Base-by-base conservation (phyloP, 92 coral and sea anemone genomes). In the Nematostella vectensis region DNA sequence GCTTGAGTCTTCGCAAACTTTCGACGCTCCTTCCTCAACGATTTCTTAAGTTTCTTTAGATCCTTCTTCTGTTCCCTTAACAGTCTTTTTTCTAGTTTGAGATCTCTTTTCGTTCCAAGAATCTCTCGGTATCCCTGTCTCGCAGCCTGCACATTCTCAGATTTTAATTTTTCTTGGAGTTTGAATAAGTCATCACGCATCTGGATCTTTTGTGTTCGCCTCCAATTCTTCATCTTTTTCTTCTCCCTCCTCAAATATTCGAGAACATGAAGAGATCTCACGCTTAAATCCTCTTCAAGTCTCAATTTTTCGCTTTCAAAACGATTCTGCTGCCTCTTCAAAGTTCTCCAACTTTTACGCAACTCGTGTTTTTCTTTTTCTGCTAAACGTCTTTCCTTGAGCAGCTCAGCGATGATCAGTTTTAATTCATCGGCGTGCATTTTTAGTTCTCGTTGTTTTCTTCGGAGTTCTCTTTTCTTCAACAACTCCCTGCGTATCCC, bases 141-240 rank as follows among this genome's bases (percentile, higher is more conserved):
- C 8, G 66, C 77, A 13, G 55, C 31, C 30, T 50, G 50, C 29
- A 57, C 48, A n/a, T 67, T 78, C 42, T 53, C 56, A 23, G 57
- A 16, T 56, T 79, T 57, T 25, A 81, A 31, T 39, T 68, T 63
- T 30, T 69, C 63, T 54, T 52, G 69, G 54, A 88, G 78, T 31
- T 56, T 64, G 2, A 61, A 50, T 37, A 88, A 69, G 18, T 62
- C 37, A 29, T 73, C 59, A 27, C 72, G 80, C 38, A 76, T 25
- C 27, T 67, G 69, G 21, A 74, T 65, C 57, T 62, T 56, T 11
- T 76, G 71, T 38, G 67, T 59, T 22, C 49, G 69, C 29, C 82
- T 86, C 85, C 81, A 59, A 11, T 62, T 57, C 57, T 78, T 82
- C 40, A 82, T 50, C 22, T 53, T 74, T 27, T 47, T 68, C 40